Conservation (phyloP, 2,888 invertebrate genomes). For the Odontothrips loti region DNA sequence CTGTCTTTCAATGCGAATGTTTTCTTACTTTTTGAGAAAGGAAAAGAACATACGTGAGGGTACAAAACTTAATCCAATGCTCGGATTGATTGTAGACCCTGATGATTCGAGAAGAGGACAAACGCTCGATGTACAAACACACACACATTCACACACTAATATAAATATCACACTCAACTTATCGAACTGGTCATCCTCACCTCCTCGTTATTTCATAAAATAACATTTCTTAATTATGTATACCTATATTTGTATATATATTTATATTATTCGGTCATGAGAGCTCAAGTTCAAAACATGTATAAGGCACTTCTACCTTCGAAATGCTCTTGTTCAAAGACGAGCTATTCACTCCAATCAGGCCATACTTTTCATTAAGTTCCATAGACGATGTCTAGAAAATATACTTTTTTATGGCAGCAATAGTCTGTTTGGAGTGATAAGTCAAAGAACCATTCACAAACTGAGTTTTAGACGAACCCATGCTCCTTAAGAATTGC, state of each 20-base stretch:
- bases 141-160: constrained; percentile 17
- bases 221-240: constrained; percentile 25
- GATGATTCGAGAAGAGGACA: constrained; percentile 10
- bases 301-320: neutral
- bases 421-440: neutral
- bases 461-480: neutral
- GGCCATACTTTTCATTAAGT: neutral
- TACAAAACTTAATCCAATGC: neutral
- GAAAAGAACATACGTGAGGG: constrained; percentile 1
- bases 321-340: neutral
- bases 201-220: constrained; percentile 7
- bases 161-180: neutral
- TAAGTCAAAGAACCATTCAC: neutral
- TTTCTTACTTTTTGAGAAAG: constrained; percentile 9
- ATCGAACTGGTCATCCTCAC: constrained; percentile 22
- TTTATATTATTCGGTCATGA: constrained; percentile 23
- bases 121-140: neutral
- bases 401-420: neutral
- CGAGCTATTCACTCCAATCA: neutral
- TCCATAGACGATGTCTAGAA: neutral
- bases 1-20: constrained; percentile 18
- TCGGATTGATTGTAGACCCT: constrained; percentile 17
- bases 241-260: constrained; percentile 21
- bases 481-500: neutral
- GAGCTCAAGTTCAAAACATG: neutral